Evolutionary conservation across 2,113 vertebrate species (phyloP), one percentile per base, ranked within the genome.

Genomic region (Rynchops niger): DNA sequence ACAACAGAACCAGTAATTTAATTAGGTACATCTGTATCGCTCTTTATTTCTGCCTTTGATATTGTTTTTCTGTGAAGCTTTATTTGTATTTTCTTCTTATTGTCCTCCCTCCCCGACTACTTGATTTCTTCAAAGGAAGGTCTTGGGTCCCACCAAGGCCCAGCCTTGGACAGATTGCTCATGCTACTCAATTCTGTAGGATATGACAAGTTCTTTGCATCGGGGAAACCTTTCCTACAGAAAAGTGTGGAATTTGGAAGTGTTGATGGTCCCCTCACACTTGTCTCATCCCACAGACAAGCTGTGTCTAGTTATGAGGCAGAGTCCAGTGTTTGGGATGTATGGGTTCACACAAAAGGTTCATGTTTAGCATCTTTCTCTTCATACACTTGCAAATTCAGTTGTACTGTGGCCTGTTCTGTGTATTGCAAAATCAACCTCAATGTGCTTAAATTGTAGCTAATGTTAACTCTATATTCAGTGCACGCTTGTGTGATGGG

Each of bases 21-120:
- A 52, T 40, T 3, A 45, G 9, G 3, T 69, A 17, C 3, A 12
- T 9, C 10, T 63, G 45, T 40, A n/a, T 34, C 76, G 7, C 5
- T 83, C 23, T 84, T 78, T 56, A 36, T 62, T 86, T 91, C 50
- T 65, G 11, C 15, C 43, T 80, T 80, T 80, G 22, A 90, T 79
- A 32, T 53, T 6, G 4, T 9, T 91, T 72, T 62, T 32, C 38
- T 29, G 9, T 38, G 45, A 70, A 74, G 15, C 25, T 80, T 45
- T 36, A n/a, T 15, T 4, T 49, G 9, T 6, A 11, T 77, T 86
- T 86, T 63, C 9, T 49, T 70, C 11, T 45, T 43, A 14, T 13
- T 53, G 6, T 66, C 5, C 4, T 2, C 2, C 3, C 7, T 67
- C 2, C 4, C 9, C 6, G 4, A 7, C 12, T 74, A 50, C 2